A percentile compares a stretch with the other conserved stretches of the same genome.
Conservation (phyloP, 2,113 vertebrate species). For the Ancistrus triradiatus region DNA sequence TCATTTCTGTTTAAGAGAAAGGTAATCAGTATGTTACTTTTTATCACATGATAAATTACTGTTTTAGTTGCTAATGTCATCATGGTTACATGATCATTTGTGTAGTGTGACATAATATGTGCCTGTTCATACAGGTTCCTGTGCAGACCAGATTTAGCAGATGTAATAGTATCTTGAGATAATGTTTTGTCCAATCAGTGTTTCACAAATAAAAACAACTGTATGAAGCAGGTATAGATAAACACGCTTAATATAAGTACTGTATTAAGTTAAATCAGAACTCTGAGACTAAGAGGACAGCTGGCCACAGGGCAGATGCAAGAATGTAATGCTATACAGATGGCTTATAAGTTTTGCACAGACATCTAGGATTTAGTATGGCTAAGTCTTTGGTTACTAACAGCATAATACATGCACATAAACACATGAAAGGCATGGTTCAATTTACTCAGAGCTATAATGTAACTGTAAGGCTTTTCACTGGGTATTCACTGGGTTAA, state of each 20-base stretch:
- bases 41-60: too few species aligned
- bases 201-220: not conserved
- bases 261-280: not conserved
- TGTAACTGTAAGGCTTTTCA: not conserved
- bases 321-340: not conserved
- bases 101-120: too few species aligned
- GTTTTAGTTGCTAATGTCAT: too few species aligned
- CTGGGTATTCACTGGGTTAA: slow-evolving; percentile 11
- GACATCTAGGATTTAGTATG: not conserved
- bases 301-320: not conserved
- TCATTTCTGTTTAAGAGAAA: too few species aligned
- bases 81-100: too few species aligned
- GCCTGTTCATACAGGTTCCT: too few species aligned
- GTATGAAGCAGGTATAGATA: not conserved
- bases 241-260: too few species aligned
- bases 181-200: not conserved
- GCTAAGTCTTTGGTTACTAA: too few species aligned
- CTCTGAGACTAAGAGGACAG: not conserved
- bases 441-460: not conserved
- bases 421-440: not conserved
- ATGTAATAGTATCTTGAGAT: not conserved
- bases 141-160: too few species aligned
- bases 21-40: too few species aligned
- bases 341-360: not conserved
- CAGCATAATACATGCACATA: too few species aligned